Evolutionary conservation across 2,888 invertebrate genomes (phyloP).

Genomic region (Pardosa pseudoannulata): DNA sequence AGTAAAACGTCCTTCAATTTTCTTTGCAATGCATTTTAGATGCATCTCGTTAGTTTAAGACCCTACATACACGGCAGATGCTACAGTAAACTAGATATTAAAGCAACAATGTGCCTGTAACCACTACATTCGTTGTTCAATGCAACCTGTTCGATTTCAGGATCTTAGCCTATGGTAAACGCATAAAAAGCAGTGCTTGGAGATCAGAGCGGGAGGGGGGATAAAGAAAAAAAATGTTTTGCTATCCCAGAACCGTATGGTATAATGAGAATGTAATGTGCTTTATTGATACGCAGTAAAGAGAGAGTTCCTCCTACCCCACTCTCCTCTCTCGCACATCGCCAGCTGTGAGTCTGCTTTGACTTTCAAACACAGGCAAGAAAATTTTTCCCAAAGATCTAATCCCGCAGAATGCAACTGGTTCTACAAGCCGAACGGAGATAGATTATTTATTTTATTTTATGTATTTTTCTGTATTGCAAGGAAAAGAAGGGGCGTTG

Average conservation of each 20-base stretch:
- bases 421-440: slow-evolving; percentile 19
- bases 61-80: too few relatives aligned
- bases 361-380: slow-evolving; percentile 57
- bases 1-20: too few relatives aligned
- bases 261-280: slow-evolving; percentile 66
- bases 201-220: not conserved
- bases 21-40: too few relatives aligned
- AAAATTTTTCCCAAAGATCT: slow-evolving; percentile 23
- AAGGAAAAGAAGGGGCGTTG: not conserved
- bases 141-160: slow-evolving; percentile 58
- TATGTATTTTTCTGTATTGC: slow-evolving; percentile 24
- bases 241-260: slow-evolving; percentile 10
- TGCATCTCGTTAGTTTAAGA: too few relatives aligned
- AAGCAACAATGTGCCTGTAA: not conserved
- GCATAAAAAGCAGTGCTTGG: too few relatives aligned
- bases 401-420: slow-evolving; percentile 45
- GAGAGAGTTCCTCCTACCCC: too few relatives aligned
- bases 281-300: slow-evolving; percentile 65
- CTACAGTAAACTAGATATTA: not conserved
- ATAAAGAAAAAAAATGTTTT: slow-evolving; percentile 8
- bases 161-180: not conserved
- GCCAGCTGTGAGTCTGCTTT: slow-evolving; percentile 56
- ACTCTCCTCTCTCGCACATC: slow-evolving; percentile 26
- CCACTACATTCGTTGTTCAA: slow-evolving; percentile 14
- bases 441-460: slow-evolving; percentile 56